These are phyloP conservation scores for Paramuricea clavata DNA, from an alignment of 92 coral and sea anemone species.

Conservation along the genomic window DNA sequence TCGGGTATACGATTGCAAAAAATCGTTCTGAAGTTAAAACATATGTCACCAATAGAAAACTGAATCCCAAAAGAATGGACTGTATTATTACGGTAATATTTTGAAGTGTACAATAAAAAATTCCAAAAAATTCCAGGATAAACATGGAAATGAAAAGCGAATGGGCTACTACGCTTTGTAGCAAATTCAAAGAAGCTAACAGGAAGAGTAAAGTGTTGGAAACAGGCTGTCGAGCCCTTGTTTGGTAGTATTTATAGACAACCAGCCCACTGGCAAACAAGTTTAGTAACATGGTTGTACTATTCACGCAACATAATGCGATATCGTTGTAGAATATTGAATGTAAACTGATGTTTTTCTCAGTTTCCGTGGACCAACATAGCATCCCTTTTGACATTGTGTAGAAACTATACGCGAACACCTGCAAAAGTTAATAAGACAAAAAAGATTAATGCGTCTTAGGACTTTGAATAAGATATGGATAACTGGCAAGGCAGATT, in stretches of 20 bases:
- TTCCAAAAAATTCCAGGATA: neutral
- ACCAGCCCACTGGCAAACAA: neutral
- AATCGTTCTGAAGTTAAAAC: constrained; percentile 5
- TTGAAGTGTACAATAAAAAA: neutral
- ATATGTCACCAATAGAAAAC: neutral
- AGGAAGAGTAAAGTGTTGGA: constrained; percentile 14
- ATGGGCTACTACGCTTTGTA: neutral
- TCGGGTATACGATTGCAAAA: neutral
- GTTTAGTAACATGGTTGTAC: neutral
- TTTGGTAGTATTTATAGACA: neutral
- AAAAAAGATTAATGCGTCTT: too few relatives aligned
- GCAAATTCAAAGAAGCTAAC: neutral
- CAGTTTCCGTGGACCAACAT: neutral
- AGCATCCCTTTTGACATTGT: neutral
- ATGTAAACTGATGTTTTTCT: too few relatives aligned
- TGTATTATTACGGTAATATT: neutral
- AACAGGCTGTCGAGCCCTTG: constrained; percentile 13
- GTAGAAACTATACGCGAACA: too few relatives aligned
- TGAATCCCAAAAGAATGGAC: neutral
- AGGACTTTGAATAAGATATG: too few relatives aligned
- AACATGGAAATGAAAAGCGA: neutral
- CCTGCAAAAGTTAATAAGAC: too few relatives aligned
- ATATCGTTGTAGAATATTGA: neutral
- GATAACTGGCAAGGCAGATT: too few relatives aligned
- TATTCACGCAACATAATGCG: neutral